Conservation (phyloP, 2,797 vertebrate species). For the Enoplosus armatus region DNA sequence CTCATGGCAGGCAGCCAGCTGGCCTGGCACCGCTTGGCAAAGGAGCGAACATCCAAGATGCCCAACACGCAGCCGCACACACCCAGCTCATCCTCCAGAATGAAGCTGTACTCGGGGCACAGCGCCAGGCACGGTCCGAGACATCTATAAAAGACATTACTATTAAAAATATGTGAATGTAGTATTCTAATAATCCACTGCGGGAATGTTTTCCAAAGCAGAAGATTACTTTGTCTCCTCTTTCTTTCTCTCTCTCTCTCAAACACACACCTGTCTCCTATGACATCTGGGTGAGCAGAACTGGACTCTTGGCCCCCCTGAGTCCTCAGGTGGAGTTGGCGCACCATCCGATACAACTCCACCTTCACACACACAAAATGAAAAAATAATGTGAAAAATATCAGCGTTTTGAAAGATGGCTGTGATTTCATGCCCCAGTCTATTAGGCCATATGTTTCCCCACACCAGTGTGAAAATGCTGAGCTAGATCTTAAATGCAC, state of each 20-base stretch:
- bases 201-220: neutral
- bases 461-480: neutral
- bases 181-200: neutral
- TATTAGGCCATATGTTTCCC: neutral
- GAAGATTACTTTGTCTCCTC: neutral
- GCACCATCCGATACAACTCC: conserved; percentile 88
- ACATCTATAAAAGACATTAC: conserved; percentile 75
- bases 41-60: conserved; percentile 85
- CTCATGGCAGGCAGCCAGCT: conserved; percentile 88
- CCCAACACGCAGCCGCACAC: conserved; percentile 87
- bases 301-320: conserved; percentile 80
- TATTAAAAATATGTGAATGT: neutral
- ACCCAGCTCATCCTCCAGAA: conserved; percentile 90
- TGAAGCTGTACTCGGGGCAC: conserved; percentile 89
- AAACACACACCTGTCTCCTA: conserved; percentile 87
- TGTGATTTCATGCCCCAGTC: neutral
- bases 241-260: neutral
- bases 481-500: neutral
- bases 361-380: conserved; percentile 71
- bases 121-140: conserved; percentile 88
- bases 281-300: conserved; percentile 84
- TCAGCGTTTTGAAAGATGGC: neutral
- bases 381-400: neutral
- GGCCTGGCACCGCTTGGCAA: conserved; percentile 87
- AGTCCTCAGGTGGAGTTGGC: conserved; percentile 85